Base-by-base conservation (phyloP, 2,888 invertebrate species). In the Standfussiana lucernea region DNA sequence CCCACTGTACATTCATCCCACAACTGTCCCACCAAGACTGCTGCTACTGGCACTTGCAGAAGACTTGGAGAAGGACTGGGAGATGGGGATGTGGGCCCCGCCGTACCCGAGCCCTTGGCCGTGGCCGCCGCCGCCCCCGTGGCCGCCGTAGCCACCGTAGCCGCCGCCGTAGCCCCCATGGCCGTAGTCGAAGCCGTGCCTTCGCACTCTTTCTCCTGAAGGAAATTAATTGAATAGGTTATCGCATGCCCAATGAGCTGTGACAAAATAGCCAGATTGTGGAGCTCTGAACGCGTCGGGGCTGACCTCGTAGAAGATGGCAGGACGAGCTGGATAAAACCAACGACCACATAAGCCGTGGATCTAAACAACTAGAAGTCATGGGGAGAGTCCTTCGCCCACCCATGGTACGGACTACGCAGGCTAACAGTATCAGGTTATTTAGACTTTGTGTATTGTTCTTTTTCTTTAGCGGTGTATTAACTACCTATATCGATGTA, bases 51-150 rank as follows among this genome's bases (percentile, higher is more conserved):
- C 91, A 76, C 93, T 94, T 21, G 95, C 93, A 1, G 93, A 92
- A 2, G 95, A 93, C 88, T 94, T 94, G 69, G 95, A 95, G 89
- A 87, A 95, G 69, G 93, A 91, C 74, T 93, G 93, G 1, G 92
- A 72, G 65, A 84, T 72, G 21, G 91, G 84, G 75, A 86, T 35
- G 40, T 84, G 81, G 59, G 75, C 88, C 0, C 80, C 88, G 0
- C 88, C 89, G 67, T 85, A 90, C 59, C 64, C 64, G 1, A 40
- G 40, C 4, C 88, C 89, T 11, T 86, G 85, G 35, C 87, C 86
- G 11, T 86, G 86, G 45, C 87, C 87, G n/a, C 85, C 87, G 0
- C n/a, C 61, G 53, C 32, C 87, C 1, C n/a, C 65, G 40, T 47
- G 84, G 24, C 89, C 88, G 10, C 87, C 88, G 62, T 88, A 89